Percentiles rank a stretch among this genome's conserved stretches.
These are phyloP conservation scores for Gibbula magus DNA, from an alignment of 2,888 invertebrate species.

Conservation along the genomic window DNA sequence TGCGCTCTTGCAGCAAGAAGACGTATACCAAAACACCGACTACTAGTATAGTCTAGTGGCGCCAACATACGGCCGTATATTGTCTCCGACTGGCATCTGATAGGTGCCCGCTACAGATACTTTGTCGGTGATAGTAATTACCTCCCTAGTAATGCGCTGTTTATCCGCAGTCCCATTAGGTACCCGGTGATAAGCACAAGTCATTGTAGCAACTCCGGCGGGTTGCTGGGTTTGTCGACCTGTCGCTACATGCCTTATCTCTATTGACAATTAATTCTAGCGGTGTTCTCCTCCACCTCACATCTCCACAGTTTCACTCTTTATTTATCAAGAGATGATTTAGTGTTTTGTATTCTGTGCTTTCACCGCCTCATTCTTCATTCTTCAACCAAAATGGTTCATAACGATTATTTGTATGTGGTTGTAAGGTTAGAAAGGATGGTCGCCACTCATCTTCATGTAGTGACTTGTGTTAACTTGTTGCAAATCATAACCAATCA, in stretches of 20 bases:
- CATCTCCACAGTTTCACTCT: too few species aligned
- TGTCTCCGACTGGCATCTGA: not conserved
- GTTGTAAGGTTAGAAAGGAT: too few species aligned
- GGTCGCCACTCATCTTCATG: too few species aligned
- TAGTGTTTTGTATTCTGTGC: too few species aligned
- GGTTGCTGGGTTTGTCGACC: not conserved
- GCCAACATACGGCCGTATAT: not conserved
- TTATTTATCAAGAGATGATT: too few species aligned
- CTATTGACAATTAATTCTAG: too few species aligned
- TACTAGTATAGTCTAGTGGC: not conserved
- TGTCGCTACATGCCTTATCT: not conserved
- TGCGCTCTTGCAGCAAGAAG: not conserved
- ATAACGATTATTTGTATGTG: too few species aligned
- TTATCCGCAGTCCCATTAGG: not conserved
- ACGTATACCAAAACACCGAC: not conserved
- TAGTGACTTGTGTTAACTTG: too few species aligned
- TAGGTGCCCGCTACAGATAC: slow-evolving; percentile 3
- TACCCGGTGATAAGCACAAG: not conserved
- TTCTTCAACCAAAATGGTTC: too few species aligned
- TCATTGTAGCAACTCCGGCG: not conserved
- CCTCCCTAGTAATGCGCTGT: not conserved
- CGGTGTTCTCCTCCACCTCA: too few species aligned
- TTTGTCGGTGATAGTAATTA: not conserved
- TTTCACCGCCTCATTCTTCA: too few species aligned
- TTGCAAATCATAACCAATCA: too few species aligned